A percentile compares a stretch with the other conserved stretches of the same genome.
Conservation (phyloP, 2,113 vertebrate species). For the Taxidea taxus region DNA sequence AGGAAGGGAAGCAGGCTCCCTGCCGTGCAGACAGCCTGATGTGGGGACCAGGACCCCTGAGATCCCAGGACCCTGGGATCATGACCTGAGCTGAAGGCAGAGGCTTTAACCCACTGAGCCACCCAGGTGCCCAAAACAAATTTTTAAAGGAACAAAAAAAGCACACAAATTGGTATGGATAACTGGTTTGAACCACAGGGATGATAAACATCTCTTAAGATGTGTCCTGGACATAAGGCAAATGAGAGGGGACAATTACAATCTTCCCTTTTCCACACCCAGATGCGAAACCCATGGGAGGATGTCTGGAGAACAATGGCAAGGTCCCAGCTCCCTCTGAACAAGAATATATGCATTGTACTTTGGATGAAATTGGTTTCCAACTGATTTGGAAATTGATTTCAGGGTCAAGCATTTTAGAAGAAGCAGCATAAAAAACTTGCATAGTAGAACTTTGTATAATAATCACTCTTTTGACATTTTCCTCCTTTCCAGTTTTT, state of each 20-base stretch:
- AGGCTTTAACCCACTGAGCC: too few relatives aligned
- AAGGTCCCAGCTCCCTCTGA: not conserved
- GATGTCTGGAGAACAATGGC: not conserved
- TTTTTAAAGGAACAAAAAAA: not conserved
- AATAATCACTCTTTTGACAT: slow-evolving; percentile 63
- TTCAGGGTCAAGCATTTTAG: slow-evolving; percentile 47
- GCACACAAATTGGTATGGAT: not conserved
- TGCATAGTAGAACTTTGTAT: slow-evolving; percentile 39
- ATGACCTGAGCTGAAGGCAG: too few relatives aligned
- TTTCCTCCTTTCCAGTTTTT: slow-evolving; percentile 61
- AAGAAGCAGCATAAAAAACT: slow-evolving; percentile 50
- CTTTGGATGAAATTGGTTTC: slow-evolving; percentile 40
- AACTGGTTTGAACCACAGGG: not conserved
- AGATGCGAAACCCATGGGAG: not conserved
- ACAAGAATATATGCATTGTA: not conserved
- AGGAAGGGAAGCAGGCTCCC: too few relatives aligned
- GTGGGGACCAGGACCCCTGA: too few relatives aligned
- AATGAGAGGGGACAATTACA: not conserved
- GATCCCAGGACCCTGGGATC: too few relatives aligned
- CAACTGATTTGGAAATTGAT: slow-evolving; percentile 59
- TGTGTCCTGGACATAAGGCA: not conserved
- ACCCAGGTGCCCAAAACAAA: too few relatives aligned
- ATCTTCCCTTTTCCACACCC: slow-evolving; percentile 2
- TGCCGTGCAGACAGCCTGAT: too few relatives aligned
- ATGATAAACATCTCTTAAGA: slow-evolving; percentile 1